A percentile compares a stretch with the other conserved stretches of the same genome.
phyloP scores from a whole-genome alignment of 2,888 invertebrate species.

The Suillia variegata region DNA sequence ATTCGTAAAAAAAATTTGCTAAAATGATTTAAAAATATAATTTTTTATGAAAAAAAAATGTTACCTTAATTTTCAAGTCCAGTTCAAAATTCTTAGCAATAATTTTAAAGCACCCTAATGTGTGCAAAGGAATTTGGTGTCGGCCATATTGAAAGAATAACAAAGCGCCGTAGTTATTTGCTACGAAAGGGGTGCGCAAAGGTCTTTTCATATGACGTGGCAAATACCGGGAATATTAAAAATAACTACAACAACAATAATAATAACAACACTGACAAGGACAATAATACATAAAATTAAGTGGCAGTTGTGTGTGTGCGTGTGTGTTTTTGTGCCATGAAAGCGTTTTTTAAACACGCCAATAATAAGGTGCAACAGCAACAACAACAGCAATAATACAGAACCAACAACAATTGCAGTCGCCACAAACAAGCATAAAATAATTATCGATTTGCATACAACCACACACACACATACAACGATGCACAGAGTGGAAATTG shows the following conservation, averaged over 20 bases:
- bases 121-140: no score
- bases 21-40: no score
- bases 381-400: conserved; percentile 16
- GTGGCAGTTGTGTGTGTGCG: conserved; percentile 8
- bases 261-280: no score
- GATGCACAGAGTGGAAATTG: neutral
- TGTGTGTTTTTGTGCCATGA: conserved; percentile 13
- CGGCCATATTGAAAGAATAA: no score
- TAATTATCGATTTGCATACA: conserved; percentile 18
- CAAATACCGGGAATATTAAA: neutral
- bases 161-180: no score
- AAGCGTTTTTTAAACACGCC: conserved; percentile 18
- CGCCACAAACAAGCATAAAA: conserved; percentile 21
- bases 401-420: conserved; percentile 8
- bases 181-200: neutral
- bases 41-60: no score
- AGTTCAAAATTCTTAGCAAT: no score
- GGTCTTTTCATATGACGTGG: neutral
- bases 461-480: neutral
- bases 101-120: no score
- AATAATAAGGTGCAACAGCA: conserved; percentile 16
- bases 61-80: no score
- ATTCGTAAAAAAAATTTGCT: no score
- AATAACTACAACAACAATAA: no score
- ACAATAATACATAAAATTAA: conserved; percentile 22